Evolutionary conservation across 2,797 vertebrate species (phyloP).

Genomic region (Eutrigla gurnardus): DNA sequence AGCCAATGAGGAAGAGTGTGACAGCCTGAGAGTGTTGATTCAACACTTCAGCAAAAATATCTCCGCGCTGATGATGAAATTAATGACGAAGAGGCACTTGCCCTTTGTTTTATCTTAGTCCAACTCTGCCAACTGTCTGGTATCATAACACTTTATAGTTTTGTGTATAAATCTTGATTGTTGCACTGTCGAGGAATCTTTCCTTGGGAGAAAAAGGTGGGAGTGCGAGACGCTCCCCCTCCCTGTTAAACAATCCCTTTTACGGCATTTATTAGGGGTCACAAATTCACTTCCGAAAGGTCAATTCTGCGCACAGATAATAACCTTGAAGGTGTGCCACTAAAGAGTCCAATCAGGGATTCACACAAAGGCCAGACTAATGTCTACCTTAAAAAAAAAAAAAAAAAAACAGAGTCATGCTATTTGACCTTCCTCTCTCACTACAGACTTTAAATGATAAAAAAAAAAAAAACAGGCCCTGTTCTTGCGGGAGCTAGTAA

Average conservation of each 20-base stretch:
- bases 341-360: slow-evolving; percentile 77
- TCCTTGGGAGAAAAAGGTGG: slow-evolving; percentile 31
- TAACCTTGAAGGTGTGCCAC: slow-evolving; percentile 76
- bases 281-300: slow-evolving; percentile 75
- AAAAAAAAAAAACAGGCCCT: slow-evolving; percentile 42
- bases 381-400: slow-evolving; percentile 64
- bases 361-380: slow-evolving; percentile 78
- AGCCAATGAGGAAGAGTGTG: slow-evolving; percentile 25
- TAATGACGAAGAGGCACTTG: slow-evolving; percentile 39
- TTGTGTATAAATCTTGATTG: slow-evolving; percentile 45
- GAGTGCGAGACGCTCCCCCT: slow-evolving; percentile 33
- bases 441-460: slow-evolving; percentile 76
- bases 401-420: slow-evolving; percentile 54
- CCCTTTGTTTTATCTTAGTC: slow-evolving; percentile 47
- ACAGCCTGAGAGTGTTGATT: slow-evolving; percentile 55
- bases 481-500: slow-evolving; percentile 63
- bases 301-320: slow-evolving; percentile 71
- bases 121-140: slow-evolving; percentile 10
- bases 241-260: slow-evolving; percentile 59
- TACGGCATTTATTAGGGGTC: slow-evolving; percentile 63
- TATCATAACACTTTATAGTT: slow-evolving; percentile 43
- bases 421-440: slow-evolving; percentile 79
- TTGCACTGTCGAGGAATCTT: slow-evolving; percentile 38
- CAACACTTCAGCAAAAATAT: slow-evolving; percentile 23
- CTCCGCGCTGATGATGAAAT: slow-evolving; percentile 29